A percentile compares a stretch with the other conserved stretches of the same genome.
Conservation (phyloP, 1,140 invertebrate species). For the Microplitis demolitor region DNA sequence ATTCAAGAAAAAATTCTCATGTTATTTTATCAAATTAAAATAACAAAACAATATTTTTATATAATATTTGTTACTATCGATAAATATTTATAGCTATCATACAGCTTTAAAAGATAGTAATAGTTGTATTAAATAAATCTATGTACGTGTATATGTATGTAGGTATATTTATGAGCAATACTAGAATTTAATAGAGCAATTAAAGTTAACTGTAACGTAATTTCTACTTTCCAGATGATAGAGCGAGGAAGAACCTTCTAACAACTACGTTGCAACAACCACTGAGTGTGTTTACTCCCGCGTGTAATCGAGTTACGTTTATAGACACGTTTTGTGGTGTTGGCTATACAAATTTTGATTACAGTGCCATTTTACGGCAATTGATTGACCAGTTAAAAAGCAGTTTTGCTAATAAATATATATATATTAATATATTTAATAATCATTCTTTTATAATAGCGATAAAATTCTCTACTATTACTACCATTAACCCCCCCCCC, state of each 20-base stretch:
- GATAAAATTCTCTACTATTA: neutral
- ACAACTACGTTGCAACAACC: conserved; percentile 16
- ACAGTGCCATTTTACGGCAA: conserved; percentile 21
- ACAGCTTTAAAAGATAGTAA: no score
- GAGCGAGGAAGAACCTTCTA: conserved; percentile 7
- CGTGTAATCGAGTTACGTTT: conserved; percentile 28
- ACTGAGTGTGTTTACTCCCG: conserved; percentile 19
- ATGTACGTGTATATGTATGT: neutral
- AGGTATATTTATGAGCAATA: neutral
- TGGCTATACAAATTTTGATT: conserved; percentile 28
- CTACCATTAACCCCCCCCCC: no score
- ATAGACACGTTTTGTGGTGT: conserved; percentile 20
- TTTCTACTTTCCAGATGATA: conserved; percentile 11
- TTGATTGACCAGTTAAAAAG: conserved; percentile 26
- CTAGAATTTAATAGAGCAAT: neutral
- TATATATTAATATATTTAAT: neutral
- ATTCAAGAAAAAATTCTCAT: no score
- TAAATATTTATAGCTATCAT: no score
- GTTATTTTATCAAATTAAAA: no score
- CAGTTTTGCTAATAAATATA: neutral
- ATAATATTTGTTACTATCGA: no score
- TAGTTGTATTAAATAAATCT: neutral
- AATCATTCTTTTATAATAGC: neutral
- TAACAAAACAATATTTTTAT: no score
- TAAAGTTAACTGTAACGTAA: neutral